Conservation (phyloP, 1,140 invertebrate species). For the Psix sp. region DNA sequence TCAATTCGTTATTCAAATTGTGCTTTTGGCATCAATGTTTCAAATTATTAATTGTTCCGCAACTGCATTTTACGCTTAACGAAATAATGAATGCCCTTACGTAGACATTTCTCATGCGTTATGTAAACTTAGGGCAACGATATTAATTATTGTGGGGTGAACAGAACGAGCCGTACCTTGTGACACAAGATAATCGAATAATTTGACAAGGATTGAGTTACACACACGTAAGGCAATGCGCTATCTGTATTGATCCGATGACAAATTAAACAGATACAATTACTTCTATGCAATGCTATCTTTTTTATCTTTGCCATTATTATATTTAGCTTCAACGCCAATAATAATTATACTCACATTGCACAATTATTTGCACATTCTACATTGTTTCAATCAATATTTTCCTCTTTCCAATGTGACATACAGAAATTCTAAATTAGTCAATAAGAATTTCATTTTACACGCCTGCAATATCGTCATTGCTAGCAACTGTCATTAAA, state of each 20-base stretch:
- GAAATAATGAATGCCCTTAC: slow-evolving; percentile 46
- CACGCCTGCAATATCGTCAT: too few species aligned
- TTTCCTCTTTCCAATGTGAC: too few species aligned
- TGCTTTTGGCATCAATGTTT: neutral
- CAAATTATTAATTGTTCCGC: slow-evolving; percentile 35
- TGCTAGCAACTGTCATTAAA: too few species aligned
- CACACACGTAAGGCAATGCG: slow-evolving; percentile 48
- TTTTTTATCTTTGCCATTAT: neutral
- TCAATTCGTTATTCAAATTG: too few species aligned
- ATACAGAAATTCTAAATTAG: too few species aligned
- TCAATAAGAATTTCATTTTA: too few species aligned
- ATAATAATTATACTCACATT: too few species aligned
- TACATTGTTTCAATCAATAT: too few species aligned
- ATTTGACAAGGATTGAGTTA: slow-evolving; percentile 65
- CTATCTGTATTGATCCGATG: slow-evolving; percentile 46
- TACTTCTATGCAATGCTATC: slow-evolving; percentile 11
- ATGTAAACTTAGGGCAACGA: slow-evolving; percentile 50
- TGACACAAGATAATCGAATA: slow-evolving; percentile 62
- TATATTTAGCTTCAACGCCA: too few species aligned
- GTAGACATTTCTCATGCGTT: slow-evolving; percentile 48
- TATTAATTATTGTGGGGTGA: slow-evolving; percentile 63
- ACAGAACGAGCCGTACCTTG: slow-evolving; percentile 36
- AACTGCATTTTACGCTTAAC: slow-evolving; percentile 20
- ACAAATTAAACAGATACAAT: slow-evolving; percentile 56
- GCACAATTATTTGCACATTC: too few species aligned